Evolutionary conservation across 64 coral and sea anemone species (phyloP), one percentile per base, ranked within the genome.

Genomic region (Acropora yongei): DNA sequence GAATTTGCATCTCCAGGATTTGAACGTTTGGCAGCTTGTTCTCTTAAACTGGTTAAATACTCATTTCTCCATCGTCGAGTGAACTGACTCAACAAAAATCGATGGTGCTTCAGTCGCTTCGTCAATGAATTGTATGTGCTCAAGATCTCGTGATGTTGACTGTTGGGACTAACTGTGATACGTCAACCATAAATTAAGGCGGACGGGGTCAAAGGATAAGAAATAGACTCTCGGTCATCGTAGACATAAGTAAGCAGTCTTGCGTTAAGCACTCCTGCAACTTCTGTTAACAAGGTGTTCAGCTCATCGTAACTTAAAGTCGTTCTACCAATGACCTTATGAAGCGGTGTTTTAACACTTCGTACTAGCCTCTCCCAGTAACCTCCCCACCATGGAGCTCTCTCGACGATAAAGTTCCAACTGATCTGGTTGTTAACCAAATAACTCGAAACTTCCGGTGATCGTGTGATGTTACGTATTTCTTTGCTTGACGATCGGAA

Each of bases 301-400:
- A 72, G 16, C 39, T 72, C 82, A n/a, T 86, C 63, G 43, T 47
- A 86, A 47, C 41, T 86, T n/a, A 84, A 9, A 42, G 82, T 71
- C 10, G 41, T n/a, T 47, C 58, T 6, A 47, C 82, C 82, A 71
- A 86, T 68, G 41, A 47, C 19, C 14, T 69, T 86, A 8, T 86
- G 30, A 8, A 86, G 13, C 17, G 61, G 68, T 71, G 44, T 3
- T 47, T 86, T 86, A 8, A 73, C 41, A 60, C 58, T 86, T 47
- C 12, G 44, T 11, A 86, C 63, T 11, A 86, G 42, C 41, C 80
- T 5, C 55, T 83, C 48, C 65, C 45, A 86, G 16, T 72, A 72
- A 7, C 67, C 83, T 49, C 80, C 83, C 67, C 83, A 86, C 83
- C 83, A 74, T 3, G 66, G 83, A 12, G 67, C 83, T 49, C 43